Evolutionary conservation across 2,113 vertebrate genomes (phyloP).

Genomic region (Potamarius usumacintae): DNA sequence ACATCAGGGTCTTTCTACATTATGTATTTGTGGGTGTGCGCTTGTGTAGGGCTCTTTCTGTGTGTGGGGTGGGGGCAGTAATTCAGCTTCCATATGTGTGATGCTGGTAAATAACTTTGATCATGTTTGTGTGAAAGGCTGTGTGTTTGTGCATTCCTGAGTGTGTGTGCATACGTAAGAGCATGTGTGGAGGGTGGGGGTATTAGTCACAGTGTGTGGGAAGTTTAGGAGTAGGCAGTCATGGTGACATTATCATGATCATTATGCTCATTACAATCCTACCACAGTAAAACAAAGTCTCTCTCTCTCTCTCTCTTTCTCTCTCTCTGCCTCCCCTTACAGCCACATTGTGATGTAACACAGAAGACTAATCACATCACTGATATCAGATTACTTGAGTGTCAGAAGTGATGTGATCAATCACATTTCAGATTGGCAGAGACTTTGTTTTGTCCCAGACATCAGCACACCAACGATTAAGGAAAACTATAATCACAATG

Average conservation of each 20-base stretch:
- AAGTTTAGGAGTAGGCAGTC: background rate
- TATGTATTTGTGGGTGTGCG: background rate
- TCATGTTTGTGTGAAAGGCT: background rate
- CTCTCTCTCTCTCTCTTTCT: background rate
- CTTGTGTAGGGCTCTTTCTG: background rate
- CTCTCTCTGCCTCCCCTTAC: background rate
- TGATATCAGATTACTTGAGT: background rate
- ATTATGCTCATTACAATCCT: conserved; percentile 11
- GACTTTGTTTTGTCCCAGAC: background rate
- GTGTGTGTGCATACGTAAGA: background rate
- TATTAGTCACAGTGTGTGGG: conserved; percentile 17
- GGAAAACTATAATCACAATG: background rate
- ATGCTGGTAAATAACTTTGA: background rate
- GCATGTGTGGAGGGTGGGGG: background rate
- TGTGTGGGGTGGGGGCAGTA: background rate
- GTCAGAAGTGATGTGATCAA: background rate
- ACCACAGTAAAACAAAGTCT: conserved; percentile 1
- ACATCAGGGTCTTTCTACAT: background rate
- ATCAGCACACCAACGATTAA: background rate
- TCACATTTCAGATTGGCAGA: background rate
- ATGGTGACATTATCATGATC: conserved; percentile 23
- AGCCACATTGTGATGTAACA: background rate
- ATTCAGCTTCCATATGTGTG: background rate
- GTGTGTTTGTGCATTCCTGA: background rate
- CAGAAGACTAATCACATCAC: background rate